These are phyloP conservation scores for Acipenser ruthenus DNA, from an alignment of 2,797 vertebrate species.

Conservation along the genomic window DNA sequence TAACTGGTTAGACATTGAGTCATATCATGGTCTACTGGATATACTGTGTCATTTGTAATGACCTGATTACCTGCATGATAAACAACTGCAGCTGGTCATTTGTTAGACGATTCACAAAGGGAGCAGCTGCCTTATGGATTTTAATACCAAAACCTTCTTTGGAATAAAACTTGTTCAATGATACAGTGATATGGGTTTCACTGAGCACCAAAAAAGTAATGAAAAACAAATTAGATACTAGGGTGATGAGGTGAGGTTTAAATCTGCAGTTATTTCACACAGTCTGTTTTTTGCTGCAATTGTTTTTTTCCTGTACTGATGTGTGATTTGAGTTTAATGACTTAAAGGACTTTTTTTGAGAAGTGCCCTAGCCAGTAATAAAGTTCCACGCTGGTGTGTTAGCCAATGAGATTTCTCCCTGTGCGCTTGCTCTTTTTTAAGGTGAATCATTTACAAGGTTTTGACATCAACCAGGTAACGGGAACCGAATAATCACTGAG, in stretches of 20 bases:
- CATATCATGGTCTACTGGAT: constrained; percentile 28
- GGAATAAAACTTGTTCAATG: neutral
- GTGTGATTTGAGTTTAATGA: no score
- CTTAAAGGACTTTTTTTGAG: no score
- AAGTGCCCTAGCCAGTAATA: no score
- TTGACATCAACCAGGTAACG: no score
- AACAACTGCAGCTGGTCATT: constrained; percentile 45
- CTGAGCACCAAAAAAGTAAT: constrained; percentile 6
- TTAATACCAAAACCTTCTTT: constrained; percentile 21
- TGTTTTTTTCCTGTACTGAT: neutral
- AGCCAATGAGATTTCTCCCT: no score
- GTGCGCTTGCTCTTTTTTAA: no score
- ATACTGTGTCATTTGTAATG: constrained; percentile 42
- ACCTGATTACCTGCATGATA: constrained; percentile 50
- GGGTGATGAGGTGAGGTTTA: neutral
- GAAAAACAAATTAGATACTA: constrained; percentile 4
- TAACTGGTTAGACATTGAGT: constrained; percentile 25
- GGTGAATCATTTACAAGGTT: no score
- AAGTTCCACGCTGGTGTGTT: no score
- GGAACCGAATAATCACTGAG: no score
- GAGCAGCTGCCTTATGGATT: constrained; percentile 27
- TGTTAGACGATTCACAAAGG: constrained; percentile 33
- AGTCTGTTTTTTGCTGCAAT: neutral
- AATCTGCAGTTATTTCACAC: neutral
- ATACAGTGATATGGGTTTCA: neutral